Evolutionary conservation across 2,113 vertebrate species (phyloP).

Genomic region (Rostratula benghalensis): DNA sequence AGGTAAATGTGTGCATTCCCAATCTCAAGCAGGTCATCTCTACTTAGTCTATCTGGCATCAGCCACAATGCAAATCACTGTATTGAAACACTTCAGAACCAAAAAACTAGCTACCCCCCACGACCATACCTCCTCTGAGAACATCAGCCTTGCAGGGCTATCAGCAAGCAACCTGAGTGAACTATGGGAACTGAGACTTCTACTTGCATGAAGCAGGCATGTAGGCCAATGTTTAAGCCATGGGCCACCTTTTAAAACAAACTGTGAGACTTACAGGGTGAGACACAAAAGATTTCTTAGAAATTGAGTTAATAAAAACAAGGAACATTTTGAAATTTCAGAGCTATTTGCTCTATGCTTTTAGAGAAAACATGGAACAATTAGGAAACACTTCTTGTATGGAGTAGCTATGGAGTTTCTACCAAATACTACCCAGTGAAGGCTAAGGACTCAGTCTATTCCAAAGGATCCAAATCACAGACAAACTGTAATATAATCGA

Average conservation of each 20-base stretch:
- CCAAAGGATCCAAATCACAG: not conserved
- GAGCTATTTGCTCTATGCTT: not conserved
- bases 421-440: not conserved
- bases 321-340: not conserved
- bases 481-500: not conserved
- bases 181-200: not conserved
- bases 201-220: not conserved
- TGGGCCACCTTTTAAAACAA: not conserved
- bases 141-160: not conserved
- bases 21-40: not conserved
- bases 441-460: not conserved
- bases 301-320: not conserved
- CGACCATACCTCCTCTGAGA: not conserved
- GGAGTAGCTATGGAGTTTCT: not conserved
- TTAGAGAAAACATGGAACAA: not conserved
- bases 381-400: not conserved
- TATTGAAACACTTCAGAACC: not conserved
- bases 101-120: not conserved
- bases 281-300: not conserved
- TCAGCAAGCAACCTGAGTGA: not conserved
- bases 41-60: not conserved
- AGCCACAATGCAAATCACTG: not conserved
- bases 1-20: not conserved
- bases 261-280: not conserved
- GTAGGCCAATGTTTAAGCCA: not conserved